Evolutionary conservation across 1,140 invertebrate genomes (phyloP), one percentile per base, ranked within the genome.

Genomic region (Varroa destructor): DNA sequence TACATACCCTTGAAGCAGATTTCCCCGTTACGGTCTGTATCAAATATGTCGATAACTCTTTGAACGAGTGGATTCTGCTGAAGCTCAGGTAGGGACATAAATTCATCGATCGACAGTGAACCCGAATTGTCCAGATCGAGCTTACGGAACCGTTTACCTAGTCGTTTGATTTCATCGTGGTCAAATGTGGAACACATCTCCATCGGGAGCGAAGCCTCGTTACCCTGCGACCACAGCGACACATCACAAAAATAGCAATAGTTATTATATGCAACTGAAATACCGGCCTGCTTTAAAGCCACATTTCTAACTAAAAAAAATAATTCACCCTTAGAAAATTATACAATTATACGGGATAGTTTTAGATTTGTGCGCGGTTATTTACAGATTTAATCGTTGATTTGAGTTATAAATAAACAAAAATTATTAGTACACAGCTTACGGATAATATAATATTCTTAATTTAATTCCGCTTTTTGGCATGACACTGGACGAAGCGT

Each of bases 181-280:
- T 79, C 78, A 72, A 79, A 80, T 72, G 77, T 81, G 73, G 79
- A 80, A 75, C 79, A 80, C 54, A 81, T 76, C 75, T 81, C 80
- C 79, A 81, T 77, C 6, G 79, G 79, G 72, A 81, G 75, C 73
- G 79, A 80, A 67, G 77, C 75, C 76, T 81, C 80, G 76, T 81
- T 81, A 42, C 80, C 80, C 79, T 67, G 61, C 4, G 42, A 58
- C 36, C 25, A 4, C 36, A 56, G 55, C 25, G 42, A 58, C 6
- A 58, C 3, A 58, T 25, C 25, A 25, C 25, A 25, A 25, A 25
- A 25, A 25, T 25, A 25, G 25, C 25, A 25, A 25, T 25, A 25
- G 25, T 25, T 25, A 25, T 25, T 25, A 25, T 25, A 25, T 25
- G 25, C 25, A 25, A 25, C 25, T 25, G 25, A 25, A 25, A 25